Percentiles rank a stretch among this genome's conserved stretches.
Evolutionary conservation across 2,888 invertebrate genomes (phyloP).

Genomic region (Congeria kusceri): DNA sequence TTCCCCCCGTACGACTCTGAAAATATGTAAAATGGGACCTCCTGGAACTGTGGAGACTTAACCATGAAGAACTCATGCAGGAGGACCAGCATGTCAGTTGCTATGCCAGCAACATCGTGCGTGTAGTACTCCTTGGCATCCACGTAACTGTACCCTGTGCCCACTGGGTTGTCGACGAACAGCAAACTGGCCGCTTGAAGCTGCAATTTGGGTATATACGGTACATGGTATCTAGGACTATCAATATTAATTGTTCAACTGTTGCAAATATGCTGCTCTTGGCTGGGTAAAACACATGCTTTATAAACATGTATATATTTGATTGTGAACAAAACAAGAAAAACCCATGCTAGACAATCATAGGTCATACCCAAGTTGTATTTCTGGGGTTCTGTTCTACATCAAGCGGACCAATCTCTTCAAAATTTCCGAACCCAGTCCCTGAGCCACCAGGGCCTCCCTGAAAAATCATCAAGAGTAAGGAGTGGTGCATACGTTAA

Average conservation of each 20-base stretch:
- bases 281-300: no score
- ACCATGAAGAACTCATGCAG: constrained; percentile 90
- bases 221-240: no score
- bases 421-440: constrained; percentile 94
- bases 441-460: constrained; percentile 94
- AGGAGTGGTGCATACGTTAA: no score
- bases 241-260: no score
- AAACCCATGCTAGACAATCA: no score
- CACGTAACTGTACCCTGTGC: constrained; percentile 94
- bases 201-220: constrained; percentile 85
- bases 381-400: constrained; percentile 89
- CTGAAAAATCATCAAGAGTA: constrained; percentile 83
- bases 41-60: constrained; percentile 90
- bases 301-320: no score
- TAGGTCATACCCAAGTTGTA: constrained; percentile 91
- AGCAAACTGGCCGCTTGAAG: constrained; percentile 92
- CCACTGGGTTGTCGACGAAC: constrained; percentile 96
- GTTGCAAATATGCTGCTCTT: no score
- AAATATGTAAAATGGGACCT: constrained; percentile 92
- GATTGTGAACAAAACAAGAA: no score
- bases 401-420: constrained; percentile 92
- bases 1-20: constrained; percentile 97
- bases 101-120: constrained; percentile 89
- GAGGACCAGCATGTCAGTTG: constrained; percentile 91
- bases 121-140: constrained; percentile 87